Evolutionary conservation across 2,888 invertebrate species (phyloP), one percentile per base, ranked within the genome.

Genomic region (Bembecia ichneumoniformis): DNA sequence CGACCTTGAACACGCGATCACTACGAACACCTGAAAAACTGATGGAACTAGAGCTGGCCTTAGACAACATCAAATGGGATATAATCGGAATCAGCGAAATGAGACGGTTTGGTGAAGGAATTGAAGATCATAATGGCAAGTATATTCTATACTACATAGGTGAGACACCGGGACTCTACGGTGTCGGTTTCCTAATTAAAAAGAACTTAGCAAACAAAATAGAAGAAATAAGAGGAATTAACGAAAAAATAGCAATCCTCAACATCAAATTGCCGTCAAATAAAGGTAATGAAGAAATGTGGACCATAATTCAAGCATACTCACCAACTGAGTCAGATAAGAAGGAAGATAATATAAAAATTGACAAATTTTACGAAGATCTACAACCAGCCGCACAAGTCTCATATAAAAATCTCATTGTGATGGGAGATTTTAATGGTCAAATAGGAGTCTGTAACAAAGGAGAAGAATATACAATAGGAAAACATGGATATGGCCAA

Each of bases 281-380:
- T 13, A 9, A 13, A 46, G 28, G 13, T 15, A 35, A 46, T 15
- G 43, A 46, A 15, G 13, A 46, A 49, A 15, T 20, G 43, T 46
- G 48, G 48, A 34, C 48, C 3, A 48, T 48, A 3, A 43, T n/a
- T n/a, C n/a, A n/a, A n/a, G n/a, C n/a, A n/a, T n/a, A n/a, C n/a
- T n/a, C n/a, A n/a, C n/a, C n/a, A 43, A 48, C 48, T 40, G 44
- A 48, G 34, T 35, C 45, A 17, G 35, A 45, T 9, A 35, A 35
- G 14, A 49, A 46, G 13, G 46, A 49, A 46, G 49, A 46, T 9
- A 40, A 20, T 40, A 13, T 48, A 35, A 48, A 36, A 48, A 36
- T 48, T 48, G 48, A 48, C 35, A 48, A 48, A 40, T 48, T 48
- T 17, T 48, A 48, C 28, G 43, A 46, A 49, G 49, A 47, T 17